A percentile compares a stretch with the other conserved stretches of the same genome.
Conservation (phyloP, 2,797 vertebrate genomes). For the Hyperoplus immaculatus region DNA sequence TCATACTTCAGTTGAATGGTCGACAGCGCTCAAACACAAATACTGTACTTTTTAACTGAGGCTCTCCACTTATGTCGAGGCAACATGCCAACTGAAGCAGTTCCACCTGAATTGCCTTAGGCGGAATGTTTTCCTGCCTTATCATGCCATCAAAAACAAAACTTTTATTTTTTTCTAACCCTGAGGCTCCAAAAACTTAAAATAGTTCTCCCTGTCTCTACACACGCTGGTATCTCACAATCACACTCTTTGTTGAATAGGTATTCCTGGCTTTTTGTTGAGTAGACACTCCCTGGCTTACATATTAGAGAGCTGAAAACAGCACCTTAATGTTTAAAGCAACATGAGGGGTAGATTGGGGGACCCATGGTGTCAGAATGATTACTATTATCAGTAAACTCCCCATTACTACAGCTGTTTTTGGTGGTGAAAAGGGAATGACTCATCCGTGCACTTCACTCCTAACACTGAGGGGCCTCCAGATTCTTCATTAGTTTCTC, state of each 20-base stretch:
- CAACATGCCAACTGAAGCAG: neutral
- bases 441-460: slow-evolving; percentile 16
- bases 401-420: slow-evolving; percentile 14
- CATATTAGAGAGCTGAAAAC: neutral
- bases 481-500: neutral
- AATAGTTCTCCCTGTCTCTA: neutral
- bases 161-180: neutral
- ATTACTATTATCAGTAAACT: slow-evolving; percentile 17
- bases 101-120: neutral
- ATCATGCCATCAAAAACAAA: slow-evolving; percentile 2
- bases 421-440: neutral
- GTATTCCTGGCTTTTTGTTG: too few species aligned
- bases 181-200: neutral
- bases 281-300: neutral
- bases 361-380: neutral
- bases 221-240: too few species aligned
- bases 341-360: neutral
- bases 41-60: neutral
- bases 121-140: neutral
- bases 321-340: neutral
- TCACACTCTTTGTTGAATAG: too few species aligned
- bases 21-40: slow-evolving; percentile 15
- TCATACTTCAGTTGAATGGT: neutral
- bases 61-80: neutral
- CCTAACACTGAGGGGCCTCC: neutral